Percentiles rank a stretch among this genome's conserved stretches.
phyloP scores from a whole-genome alignment of 1,140 invertebrate species.

The Brachionus plicatilis region DNA sequence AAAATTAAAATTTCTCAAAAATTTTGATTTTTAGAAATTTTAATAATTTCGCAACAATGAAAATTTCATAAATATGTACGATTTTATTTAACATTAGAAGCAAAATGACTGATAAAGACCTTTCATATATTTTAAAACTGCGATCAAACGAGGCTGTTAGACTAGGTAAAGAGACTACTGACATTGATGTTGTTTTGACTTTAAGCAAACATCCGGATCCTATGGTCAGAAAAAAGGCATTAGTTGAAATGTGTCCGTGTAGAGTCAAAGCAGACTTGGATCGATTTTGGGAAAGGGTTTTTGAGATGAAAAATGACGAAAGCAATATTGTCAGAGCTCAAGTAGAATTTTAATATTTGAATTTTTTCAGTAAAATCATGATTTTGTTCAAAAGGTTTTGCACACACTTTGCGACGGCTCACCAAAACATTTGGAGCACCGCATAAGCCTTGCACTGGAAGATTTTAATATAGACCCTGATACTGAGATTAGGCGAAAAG shows the following conservation, averaged over 20 bases:
- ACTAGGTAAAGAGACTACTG: slow-evolving; percentile 44
- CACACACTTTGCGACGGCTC: slow-evolving; percentile 53
- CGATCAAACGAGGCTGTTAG: slow-evolving; percentile 26
- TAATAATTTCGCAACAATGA: neutral
- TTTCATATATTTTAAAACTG: neutral
- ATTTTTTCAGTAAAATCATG: neutral
- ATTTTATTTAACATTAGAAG: neutral
- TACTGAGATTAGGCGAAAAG: slow-evolving; percentile 47
- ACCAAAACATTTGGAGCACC: slow-evolving; percentile 48
- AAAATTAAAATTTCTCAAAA: neutral
- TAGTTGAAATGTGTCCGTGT: slow-evolving; percentile 54
- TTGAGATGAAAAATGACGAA: slow-evolving; percentile 49
- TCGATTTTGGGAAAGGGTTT: slow-evolving; percentile 51
- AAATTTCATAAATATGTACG: neutral
- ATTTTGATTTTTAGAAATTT: neutral
- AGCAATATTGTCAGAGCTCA: slow-evolving; percentile 46
- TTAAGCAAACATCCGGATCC: slow-evolving; percentile 48
- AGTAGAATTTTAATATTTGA: slow-evolving; percentile 41
- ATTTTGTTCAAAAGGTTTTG: slow-evolving; percentile 39
- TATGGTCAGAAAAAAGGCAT: slow-evolving; percentile 47
- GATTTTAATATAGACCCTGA: slow-evolving; percentile 49
- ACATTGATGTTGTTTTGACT: slow-evolving; percentile 49
- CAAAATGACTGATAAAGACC: neutral
- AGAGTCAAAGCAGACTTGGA: slow-evolving; percentile 49
- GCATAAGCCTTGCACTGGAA: slow-evolving; percentile 47